Evolutionary conservation across 2,113 vertebrate species (phyloP), one percentile per base, ranked within the genome.

Genomic region (Eurypyga helias): DNA sequence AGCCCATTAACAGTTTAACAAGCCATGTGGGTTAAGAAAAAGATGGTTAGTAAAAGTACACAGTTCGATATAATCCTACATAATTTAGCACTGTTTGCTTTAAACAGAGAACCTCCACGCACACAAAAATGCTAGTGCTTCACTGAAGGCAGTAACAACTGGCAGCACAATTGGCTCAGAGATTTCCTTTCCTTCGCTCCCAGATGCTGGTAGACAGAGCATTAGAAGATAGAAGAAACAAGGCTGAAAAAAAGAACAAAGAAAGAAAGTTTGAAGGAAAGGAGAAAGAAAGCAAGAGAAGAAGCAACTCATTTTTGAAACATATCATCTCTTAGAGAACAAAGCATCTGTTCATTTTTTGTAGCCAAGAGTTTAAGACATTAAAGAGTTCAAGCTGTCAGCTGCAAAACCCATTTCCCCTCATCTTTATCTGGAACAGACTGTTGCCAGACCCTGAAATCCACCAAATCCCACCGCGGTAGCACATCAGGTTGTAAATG

Each of bases 221-320:
- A 9, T 89, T 84, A 97, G 93, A 83, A 96, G 95, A 83, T 1
- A 96, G 86, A 70, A 96, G 95, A 90, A 89, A 95, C 65, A 93
- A 67, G 78, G 91, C 94, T 97, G 92, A 60, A 95, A 96, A 80
- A 91, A 67, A 94, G 80, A 93, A 92, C 36, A 94, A 86, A 83
- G 61, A 92, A 73, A 86, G 29, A 24, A 79, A 90, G 89, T 86
- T 94, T 96, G 95, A 97, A 94, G 90, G 65, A 85, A 95, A 94
- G 18, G 34, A 93, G 41, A 84, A 80, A 84, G 67, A 34, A 83
- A 88, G 46, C 21, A 73, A 69, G 48, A 79, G 25, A 60, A 79
- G 51, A 91, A 84, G 54, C 79, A 94, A 70, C 1, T 16, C 21
- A 16, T 81, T 69, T 61, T n/a, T 34, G 70, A 83, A 61, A 89